Evolutionary conservation across 37 sponge, comb jelly and placozoan species (phyloP).

Genomic region (Eunapius fragilis): DNA sequence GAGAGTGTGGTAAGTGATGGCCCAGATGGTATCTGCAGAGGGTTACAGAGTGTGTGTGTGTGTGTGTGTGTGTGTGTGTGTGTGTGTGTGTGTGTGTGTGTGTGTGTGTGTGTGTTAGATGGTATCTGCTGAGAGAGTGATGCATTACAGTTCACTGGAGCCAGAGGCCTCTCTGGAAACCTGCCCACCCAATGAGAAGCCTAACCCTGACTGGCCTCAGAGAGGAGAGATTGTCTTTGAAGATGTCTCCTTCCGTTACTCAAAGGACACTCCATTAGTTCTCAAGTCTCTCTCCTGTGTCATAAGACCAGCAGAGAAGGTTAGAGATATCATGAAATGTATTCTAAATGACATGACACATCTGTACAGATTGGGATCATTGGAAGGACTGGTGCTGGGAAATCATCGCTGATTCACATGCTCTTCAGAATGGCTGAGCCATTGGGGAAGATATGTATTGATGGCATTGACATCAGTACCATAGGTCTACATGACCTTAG

Average conservation of each 20-base stretch:
- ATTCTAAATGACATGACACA: too few relatives aligned
- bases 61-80: too few relatives aligned
- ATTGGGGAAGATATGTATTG: slow-evolving; percentile 71
- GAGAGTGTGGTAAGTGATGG: slow-evolving; percentile 65
- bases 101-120: slow-evolving; percentile 45
- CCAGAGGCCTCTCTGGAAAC: slow-evolving; percentile 55
- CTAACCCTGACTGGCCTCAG: slow-evolving; percentile 65
- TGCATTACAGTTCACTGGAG: slow-evolving; percentile 47
- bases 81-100: too few relatives aligned
- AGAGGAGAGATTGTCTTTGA: slow-evolving; percentile 43
- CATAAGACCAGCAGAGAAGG: slow-evolving; percentile 69
- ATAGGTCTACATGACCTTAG: slow-evolving; percentile 86
- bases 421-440: slow-evolving; percentile 90
- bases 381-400: slow-evolving; percentile 95
- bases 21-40: too few relatives aligned
- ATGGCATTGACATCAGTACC: slow-evolving; percentile 65
- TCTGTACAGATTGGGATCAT: slow-evolving; percentile 80
- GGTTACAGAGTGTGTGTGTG: too few relatives aligned
- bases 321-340: not conserved
- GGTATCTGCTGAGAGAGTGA: slow-evolving; percentile 79
- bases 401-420: slow-evolving; percentile 83
- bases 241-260: slow-evolving; percentile 49
- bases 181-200: slow-evolving; percentile 15
- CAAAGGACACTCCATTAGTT: slow-evolving; percentile 40
- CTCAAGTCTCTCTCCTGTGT: slow-evolving; percentile 50